These are phyloP conservation scores for Colinus virginianus DNA, from an alignment of 2,113 vertebrate genomes.

Conservation along the genomic window DNA sequence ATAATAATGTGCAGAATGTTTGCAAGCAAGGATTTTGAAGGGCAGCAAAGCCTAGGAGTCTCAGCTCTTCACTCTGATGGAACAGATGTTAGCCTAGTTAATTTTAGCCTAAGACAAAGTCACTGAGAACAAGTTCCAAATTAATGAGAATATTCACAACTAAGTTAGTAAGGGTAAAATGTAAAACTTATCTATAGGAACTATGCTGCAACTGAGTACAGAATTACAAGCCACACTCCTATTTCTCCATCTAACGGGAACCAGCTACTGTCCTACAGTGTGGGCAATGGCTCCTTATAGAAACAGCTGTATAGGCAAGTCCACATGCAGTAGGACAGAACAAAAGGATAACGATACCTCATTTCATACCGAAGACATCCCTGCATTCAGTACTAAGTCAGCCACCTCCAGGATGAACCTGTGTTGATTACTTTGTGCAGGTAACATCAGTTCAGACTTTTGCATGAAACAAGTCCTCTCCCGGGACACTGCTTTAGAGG, in stretches of 20 bases:
- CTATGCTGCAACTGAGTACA: neutral
- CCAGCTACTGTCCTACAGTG: neutral
- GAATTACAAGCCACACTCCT: fast-evolving
- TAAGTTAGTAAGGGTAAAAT: neutral
- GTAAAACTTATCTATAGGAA: neutral
- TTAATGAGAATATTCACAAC: neutral
- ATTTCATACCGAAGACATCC: neutral
- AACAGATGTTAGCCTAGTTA: neutral
- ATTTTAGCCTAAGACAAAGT: neutral
- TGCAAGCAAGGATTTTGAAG: neutral
- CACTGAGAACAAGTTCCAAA: neutral
- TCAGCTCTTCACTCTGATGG: neutral
- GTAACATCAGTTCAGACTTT: neutral
- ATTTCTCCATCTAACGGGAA: neutral
- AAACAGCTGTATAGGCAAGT: neutral
- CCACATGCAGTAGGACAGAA: neutral
- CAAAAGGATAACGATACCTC: neutral
- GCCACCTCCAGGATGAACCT: neutral
- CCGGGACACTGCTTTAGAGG: neutral
- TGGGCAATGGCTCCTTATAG: neutral
- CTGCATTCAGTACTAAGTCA: neutral
- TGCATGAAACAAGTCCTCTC: neutral
- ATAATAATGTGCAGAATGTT: neutral
- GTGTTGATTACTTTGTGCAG: neutral
- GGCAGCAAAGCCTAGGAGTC: neutral